These are phyloP conservation scores for Hylaea fasciaria DNA, from an alignment of 2,888 invertebrate species.

Conservation along the genomic window DNA sequence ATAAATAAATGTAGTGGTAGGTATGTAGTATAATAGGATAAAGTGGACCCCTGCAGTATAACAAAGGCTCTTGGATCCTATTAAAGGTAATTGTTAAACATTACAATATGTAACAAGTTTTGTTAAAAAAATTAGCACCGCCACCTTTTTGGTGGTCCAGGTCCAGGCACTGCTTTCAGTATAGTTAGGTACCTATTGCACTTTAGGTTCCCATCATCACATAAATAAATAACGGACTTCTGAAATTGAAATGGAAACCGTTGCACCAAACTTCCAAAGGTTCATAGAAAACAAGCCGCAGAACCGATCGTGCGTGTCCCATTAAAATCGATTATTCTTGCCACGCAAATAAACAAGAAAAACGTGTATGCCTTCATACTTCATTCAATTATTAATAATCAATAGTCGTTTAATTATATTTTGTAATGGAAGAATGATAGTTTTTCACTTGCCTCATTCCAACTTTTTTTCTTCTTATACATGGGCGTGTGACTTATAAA, in stretches of 20 bases:
- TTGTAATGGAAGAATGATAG: constrained; percentile 1
- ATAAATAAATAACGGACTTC: constrained; percentile 26
- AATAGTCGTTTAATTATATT: constrained; percentile 3
- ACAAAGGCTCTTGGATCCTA: too few species aligned
- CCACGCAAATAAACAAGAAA: constrained; percentile 36
- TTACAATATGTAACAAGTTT: too few species aligned
- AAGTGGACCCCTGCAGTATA: too few species aligned
- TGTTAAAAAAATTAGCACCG: too few species aligned
- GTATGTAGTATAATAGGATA: too few species aligned
- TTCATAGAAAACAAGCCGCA: constrained; percentile 19
- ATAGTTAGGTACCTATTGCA: background rate
- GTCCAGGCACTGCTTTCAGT: too few species aligned
- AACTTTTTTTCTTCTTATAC: background rate
- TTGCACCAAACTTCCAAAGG: constrained; percentile 13
- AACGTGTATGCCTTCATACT: constrained; percentile 39
- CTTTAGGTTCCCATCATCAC: constrained; percentile 13
- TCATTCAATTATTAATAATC: constrained; percentile 9
- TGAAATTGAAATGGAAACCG: constrained; percentile 20
- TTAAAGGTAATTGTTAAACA: too few species aligned
- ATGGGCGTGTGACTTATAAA: background rate
- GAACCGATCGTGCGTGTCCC: constrained; percentile 44
- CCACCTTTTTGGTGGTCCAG: too few species aligned
- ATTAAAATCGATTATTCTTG: constrained; percentile 39
- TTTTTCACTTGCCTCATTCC: background rate
- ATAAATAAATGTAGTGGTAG: too few species aligned